Evolutionary conservation across 2,888 invertebrate genomes (phyloP).

Genomic region (Hemaris fuciformis): DNA sequence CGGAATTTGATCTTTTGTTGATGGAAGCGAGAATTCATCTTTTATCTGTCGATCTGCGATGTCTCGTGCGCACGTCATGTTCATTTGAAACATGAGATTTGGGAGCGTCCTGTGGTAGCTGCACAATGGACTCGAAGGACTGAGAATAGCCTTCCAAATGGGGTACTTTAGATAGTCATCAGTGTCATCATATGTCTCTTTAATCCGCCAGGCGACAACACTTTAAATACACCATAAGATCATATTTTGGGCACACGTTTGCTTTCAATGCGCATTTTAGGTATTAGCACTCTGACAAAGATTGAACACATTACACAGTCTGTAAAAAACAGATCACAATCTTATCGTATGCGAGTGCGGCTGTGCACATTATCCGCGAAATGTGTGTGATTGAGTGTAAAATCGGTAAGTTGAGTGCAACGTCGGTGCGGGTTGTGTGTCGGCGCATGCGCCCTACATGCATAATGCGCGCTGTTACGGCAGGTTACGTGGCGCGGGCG

Average conservation of each 20-base stretch:
- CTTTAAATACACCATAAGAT: background rate
- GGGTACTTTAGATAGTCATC: slow-evolving; percentile 42
- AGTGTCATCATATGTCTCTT: slow-evolving; percentile 18
- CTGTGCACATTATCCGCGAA: slow-evolving; percentile 6
- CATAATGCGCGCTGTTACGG: slow-evolving; percentile 71
- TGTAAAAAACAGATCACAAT: background rate
- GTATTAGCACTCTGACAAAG: background rate
- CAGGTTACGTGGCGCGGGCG: slow-evolving; percentile 60
- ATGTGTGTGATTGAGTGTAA: slow-evolving; percentile 13
- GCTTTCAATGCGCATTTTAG: background rate
- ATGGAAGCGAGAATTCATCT: slow-evolving; percentile 66
- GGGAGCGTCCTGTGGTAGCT: slow-evolving; percentile 65
- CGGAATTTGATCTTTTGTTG: slow-evolving; percentile 76
- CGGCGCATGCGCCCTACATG: slow-evolving; percentile 65
- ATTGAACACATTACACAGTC: background rate
- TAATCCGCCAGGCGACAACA: slow-evolving; percentile 9
- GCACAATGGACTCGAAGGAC: slow-evolving; percentile 42
- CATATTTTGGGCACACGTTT: no score
- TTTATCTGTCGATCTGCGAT: slow-evolving; percentile 62
- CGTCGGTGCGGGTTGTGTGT: slow-evolving; percentile 6
- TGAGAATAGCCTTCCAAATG: slow-evolving; percentile 9
- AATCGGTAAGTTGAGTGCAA: slow-evolving; percentile 16
- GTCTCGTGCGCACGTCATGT: slow-evolving; percentile 71
- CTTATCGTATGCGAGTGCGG: background rate
- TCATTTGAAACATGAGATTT: slow-evolving; percentile 58